phyloP scores from a whole-genome alignment of 2,113 vertebrate species.

The Cyprinodon brontotheroides region DNA sequence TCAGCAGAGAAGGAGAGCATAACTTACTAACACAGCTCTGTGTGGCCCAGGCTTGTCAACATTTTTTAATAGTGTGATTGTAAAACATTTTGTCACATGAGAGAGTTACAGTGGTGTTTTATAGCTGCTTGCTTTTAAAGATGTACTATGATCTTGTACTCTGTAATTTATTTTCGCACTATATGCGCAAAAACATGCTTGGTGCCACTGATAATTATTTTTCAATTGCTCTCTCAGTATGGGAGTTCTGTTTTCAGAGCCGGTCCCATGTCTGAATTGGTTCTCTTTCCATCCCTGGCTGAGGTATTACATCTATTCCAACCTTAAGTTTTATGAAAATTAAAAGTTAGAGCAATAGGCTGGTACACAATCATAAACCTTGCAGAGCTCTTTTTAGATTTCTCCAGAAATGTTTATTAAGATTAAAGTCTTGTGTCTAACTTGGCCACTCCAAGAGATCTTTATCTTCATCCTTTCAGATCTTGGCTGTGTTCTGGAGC shows the following conservation, averaged over 20 bases:
- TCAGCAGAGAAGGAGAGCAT: slow-evolving; percentile 33
- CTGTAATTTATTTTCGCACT: slow-evolving; percentile 48
- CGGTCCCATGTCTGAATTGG: background rate
- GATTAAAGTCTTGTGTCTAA: no score
- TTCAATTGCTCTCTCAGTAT: slow-evolving; percentile 50
- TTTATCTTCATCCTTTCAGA: no score
- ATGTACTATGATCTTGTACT: slow-evolving; percentile 62
- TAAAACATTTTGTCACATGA: slow-evolving; percentile 72
- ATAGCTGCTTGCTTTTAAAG: slow-evolving; percentile 62
- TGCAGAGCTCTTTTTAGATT: no score
- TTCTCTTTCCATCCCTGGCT: no score
- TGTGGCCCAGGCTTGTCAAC: slow-evolving; percentile 29
- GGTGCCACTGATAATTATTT: slow-evolving; percentile 49
- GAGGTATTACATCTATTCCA: no score
- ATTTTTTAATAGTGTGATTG: slow-evolving; percentile 55
- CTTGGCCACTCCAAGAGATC: no score
- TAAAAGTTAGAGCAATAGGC: no score
- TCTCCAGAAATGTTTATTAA: no score
- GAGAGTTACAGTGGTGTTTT: slow-evolving; percentile 69
- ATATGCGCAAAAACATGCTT: background rate
- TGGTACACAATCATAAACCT: no score
- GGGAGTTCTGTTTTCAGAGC: slow-evolving; percentile 17
- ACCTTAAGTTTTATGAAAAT: no score
- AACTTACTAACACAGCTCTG: slow-evolving; percentile 17
- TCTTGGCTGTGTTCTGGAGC: no score